Evolutionary conservation across 2,888 invertebrate species (phyloP), one percentile per base, ranked within the genome.

Genomic region (Elegia similella): DNA sequence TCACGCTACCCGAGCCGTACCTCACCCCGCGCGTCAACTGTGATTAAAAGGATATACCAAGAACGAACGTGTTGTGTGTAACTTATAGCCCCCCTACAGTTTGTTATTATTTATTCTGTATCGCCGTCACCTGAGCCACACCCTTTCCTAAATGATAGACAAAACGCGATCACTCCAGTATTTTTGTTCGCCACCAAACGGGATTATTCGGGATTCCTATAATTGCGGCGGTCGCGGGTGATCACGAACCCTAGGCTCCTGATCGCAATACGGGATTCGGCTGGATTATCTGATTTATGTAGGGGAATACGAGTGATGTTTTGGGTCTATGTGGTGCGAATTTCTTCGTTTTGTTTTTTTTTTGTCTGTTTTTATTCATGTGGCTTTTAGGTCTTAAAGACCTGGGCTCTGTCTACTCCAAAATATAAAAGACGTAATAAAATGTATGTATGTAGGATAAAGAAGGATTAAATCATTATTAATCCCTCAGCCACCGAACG

Each of bases 81-180:
- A n/a, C n/a, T n/a, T n/a, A n/a, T n/a, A n/a, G n/a, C n/a, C n/a
- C n/a, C n/a, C n/a, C n/a, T n/a, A n/a, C n/a, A n/a, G n/a, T n/a
- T n/a, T n/a, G n/a, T n/a, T 34, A 34, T 34, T 30, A 6, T 7
- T 7, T 32, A 2, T 12, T 38, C 12, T n/a, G 38, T 38, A 12
- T 12, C 34, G 56, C 47, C 0, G n/a, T 15, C 54, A 59, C 17
- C 57, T 38, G 50, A 23, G 54, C 59, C 52, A 2, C 8, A 17
- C 57, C 56, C 12, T n/a, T 8, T 12, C n/a, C 54, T 43, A 52
- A 46, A 52, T 50, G 44, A 53, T 44, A 57, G 63, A 65, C 66
- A 71, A 67, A 62, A 64, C n/a, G 61, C 43, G 58, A 50, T 60
- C 61, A 68, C 63, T 66, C 57, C 34, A 56, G 62, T 67, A 62